Evolutionary conservation across 1,140 invertebrate genomes (phyloP).

Genomic region (Heliothis subflexa): DNA sequence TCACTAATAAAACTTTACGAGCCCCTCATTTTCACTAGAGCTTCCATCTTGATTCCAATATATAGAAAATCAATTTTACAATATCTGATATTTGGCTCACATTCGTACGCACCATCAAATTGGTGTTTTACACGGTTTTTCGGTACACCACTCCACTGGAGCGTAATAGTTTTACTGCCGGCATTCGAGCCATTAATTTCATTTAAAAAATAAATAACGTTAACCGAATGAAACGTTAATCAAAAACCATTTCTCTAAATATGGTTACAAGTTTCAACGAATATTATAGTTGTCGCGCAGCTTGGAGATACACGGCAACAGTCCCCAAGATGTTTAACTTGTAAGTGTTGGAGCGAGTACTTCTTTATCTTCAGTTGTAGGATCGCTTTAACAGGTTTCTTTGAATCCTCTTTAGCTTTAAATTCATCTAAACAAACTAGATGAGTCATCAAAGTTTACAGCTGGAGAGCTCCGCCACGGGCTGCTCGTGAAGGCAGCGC

Average conservation of each 20-base stretch:
- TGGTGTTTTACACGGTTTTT: background rate
- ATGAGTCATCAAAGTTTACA: constrained; percentile 48
- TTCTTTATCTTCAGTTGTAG: background rate
- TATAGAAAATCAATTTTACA: constrained; percentile 46
- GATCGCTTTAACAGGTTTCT: background rate
- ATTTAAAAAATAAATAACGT: too few species aligned
- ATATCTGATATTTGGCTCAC: constrained; percentile 6
- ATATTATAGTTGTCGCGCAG: too few species aligned
- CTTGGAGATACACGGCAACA: too few species aligned
- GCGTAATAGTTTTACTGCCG: too few species aligned
- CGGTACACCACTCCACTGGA: too few species aligned
- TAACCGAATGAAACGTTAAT: too few species aligned
- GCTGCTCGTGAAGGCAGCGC: constrained; percentile 33
- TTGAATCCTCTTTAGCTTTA: constrained; percentile 15
- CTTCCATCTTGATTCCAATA: constrained; percentile 42
- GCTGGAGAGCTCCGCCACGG: constrained; percentile 11
- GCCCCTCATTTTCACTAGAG: constrained; percentile 47
- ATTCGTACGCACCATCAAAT: background rate
- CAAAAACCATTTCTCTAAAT: too few species aligned
- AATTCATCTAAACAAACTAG: constrained; percentile 36
- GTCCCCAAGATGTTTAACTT: too few species aligned
- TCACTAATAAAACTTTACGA: constrained; percentile 59
- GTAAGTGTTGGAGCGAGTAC: background rate
- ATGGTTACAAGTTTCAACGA: too few species aligned
- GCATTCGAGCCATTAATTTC: too few species aligned